phyloP scores from a whole-genome alignment of 2,888 invertebrate species.

The Cremastinae sp. region DNA sequence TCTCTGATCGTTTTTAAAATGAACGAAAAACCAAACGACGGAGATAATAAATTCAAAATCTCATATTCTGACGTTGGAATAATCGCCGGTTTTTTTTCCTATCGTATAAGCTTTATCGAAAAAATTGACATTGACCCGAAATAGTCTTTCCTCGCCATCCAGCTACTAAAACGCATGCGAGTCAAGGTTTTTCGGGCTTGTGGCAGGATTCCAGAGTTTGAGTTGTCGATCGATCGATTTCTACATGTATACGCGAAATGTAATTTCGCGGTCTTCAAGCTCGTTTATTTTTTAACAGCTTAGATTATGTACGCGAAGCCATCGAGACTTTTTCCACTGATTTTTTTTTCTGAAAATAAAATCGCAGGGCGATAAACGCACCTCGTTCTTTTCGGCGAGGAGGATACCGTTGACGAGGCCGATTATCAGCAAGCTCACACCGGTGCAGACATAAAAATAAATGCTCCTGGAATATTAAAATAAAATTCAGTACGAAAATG shows the following conservation, averaged over 20 bases:
- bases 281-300: background rate
- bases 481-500: slow-evolving; percentile 12
- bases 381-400: slow-evolving; percentile 79
- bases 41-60: slow-evolving; percentile 5
- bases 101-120: slow-evolving; percentile 57
- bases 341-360: background rate
- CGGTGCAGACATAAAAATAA: slow-evolving; percentile 76
- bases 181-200: slow-evolving; percentile 70
- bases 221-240: slow-evolving; percentile 59
- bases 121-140: slow-evolving; percentile 69
- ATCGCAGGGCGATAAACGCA: slow-evolving; percentile 62
- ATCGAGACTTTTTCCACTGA: background rate
- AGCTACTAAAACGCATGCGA: slow-evolving; percentile 57
- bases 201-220: slow-evolving; percentile 70
- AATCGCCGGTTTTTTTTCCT: background rate
- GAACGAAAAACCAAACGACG: too few relatives aligned
- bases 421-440: slow-evolving; percentile 73
- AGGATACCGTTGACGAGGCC: slow-evolving; percentile 77
- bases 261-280: background rate
- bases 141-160: slow-evolving; percentile 44
- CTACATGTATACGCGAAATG: slow-evolving; percentile 3
- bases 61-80: background rate
- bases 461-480: slow-evolving; percentile 71
- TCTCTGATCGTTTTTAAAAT: too few relatives aligned
- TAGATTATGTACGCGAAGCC: background rate